Base-by-base conservation (phyloP, 1,140 invertebrate genomes). In the Macrocentrus cingulum region DNA sequence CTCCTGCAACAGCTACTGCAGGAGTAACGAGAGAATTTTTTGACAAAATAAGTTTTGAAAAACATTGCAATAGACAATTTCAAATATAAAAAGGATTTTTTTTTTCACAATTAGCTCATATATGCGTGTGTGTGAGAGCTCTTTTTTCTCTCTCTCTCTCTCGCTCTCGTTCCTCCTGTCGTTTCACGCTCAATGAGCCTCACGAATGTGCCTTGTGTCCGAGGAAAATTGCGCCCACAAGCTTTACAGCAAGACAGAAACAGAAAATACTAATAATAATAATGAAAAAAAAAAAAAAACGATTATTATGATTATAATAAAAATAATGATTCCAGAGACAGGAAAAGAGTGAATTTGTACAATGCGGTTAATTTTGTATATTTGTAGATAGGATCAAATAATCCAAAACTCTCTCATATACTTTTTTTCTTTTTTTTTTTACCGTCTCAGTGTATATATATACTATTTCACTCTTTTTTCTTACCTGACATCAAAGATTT, bases 161-260 rank as follows among this genome's bases (percentile, higher is more conserved):
- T 16, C 53, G 19, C 19, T 8, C n/a, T 19, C 36, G 8, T 23
- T 18, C 19, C 11, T 11, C 25, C 32, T 11, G 44, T 56, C 44
- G 53, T 56, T 56, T 48, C 29, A 48, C 16, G 53, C 53, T 56
- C 53, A 56, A 56, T 56, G 53, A 56, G 53, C 53, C 42, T 36
- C 53, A 56, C 18, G 42, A 56, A 29, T 29, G 53, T 56, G 53
- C 53, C 53, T 56, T 53, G 50, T 13, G 56, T 29, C 29, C 55
- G 56, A 59, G 25, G 19, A 56, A 46, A 32, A 55, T 56, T 34
- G 44, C 44, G 13, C 41, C 13, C 41, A 44, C 52, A 59, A 52
- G n/a, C n/a, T n/a, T n/a, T n/a, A 64, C 56, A 45, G 61, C 58
- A 23, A 46, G 16, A 46, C 8, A 46, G 13, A 44, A 23, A 23